Conservation (phyloP, 2,888 invertebrate species). For the Micropterix aruncella region DNA sequence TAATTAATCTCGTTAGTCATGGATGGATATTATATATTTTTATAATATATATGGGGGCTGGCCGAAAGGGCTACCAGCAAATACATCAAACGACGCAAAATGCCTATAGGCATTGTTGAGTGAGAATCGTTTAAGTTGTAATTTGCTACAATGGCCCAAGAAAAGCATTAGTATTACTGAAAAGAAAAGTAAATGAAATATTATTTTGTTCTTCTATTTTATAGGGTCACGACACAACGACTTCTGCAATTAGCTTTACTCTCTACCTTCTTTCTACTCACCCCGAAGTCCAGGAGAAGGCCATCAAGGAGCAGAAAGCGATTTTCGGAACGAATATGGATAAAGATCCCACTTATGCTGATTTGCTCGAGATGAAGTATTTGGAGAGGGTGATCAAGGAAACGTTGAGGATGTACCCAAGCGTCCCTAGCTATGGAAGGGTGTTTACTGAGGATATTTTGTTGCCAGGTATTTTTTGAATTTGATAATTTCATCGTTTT, state of each 20-base stretch:
- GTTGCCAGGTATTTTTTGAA: slow-evolving; percentile 5
- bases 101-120: too few species aligned
- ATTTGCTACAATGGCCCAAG: too few species aligned
- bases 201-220: too few species aligned
- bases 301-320: slow-evolving; percentile 7
- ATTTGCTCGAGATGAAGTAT: slow-evolving; percentile 12
- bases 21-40: slow-evolving; percentile 18
- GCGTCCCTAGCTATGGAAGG: slow-evolving; percentile 15
- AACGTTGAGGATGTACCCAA: slow-evolving; percentile 15
- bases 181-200: too few species aligned
- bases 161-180: too few species aligned
- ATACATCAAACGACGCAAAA: too few species aligned
- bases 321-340: slow-evolving; percentile 6
- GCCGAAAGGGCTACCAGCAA: slow-evolving; percentile 6
- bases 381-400: slow-evolving; percentile 17
- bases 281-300: slow-evolving; percentile 22
- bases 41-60: slow-evolving; percentile 20
- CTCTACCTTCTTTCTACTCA: slow-evolving; percentile 26
- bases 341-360: slow-evolving; percentile 7
- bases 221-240: slow-evolving; percentile 33
- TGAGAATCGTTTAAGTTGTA: too few species aligned
- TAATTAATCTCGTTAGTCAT: too few species aligned
- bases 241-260: slow-evolving; percentile 27
- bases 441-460: slow-evolving; percentile 12
- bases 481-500: too few species aligned